A percentile compares a stretch with the other conserved stretches of the same genome.
Conservation (phyloP, 2,113 vertebrate species). For the Anoura caudifer region DNA sequence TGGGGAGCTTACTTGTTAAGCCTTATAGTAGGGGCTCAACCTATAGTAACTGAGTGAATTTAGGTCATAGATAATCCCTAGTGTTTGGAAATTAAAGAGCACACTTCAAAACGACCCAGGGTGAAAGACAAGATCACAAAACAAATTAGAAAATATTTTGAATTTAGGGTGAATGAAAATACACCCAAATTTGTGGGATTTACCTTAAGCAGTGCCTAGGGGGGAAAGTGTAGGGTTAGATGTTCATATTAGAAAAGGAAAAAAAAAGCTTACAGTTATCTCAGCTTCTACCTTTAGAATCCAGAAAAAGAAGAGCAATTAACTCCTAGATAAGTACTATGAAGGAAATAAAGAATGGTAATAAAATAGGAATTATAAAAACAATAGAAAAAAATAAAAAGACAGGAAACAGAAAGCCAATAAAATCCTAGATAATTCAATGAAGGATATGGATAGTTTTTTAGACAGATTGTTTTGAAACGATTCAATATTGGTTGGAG, state of each 20-base stretch:
- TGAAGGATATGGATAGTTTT: neutral
- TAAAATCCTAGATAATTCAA: neutral
- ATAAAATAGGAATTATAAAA: neutral
- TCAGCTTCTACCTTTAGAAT: neutral
- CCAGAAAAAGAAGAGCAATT: neutral
- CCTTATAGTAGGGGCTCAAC: neutral
- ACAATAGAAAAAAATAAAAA: neutral
- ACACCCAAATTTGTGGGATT: neutral
- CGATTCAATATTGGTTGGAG: neutral
- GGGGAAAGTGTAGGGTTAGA: neutral
- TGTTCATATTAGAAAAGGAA: slow-evolving; percentile 9
- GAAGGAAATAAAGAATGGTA: slow-evolving; percentile 5
- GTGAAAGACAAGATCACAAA: neutral
- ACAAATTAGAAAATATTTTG: neutral
- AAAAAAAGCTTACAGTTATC: neutral
- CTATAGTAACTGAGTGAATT: neutral
- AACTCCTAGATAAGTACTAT: neutral
- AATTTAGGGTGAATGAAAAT: neutral
- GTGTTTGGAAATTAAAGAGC: neutral
- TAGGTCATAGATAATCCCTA: neutral
- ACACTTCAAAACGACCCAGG: neutral
- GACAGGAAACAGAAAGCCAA: neutral
- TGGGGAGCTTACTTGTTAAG: neutral
- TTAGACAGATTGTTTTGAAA: neutral
- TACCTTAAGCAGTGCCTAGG: neutral